Percentiles rank a stretch among this genome's conserved stretches.
Evolutionary conservation across 2,797 vertebrate genomes (phyloP).

Genomic region (Mormyrus hasselquistii): DNA sequence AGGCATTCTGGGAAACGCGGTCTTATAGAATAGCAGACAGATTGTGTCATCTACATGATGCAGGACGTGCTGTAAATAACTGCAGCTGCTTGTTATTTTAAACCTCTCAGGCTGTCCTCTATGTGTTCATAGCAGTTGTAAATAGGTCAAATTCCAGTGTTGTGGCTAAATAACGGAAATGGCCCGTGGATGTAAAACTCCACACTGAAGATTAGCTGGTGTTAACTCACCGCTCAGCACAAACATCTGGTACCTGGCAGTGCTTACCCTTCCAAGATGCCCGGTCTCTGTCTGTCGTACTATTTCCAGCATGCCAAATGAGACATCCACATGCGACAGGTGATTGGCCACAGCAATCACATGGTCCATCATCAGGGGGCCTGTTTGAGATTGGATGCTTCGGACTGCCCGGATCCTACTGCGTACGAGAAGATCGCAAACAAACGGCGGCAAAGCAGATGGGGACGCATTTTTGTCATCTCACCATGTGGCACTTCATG

Average conservation of each 20-base stretch:
- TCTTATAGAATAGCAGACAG: constrained; percentile 11
- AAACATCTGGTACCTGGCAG: constrained; percentile 4
- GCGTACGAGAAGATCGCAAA: constrained; percentile 32
- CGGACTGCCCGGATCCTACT: constrained; percentile 22
- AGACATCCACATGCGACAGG: neutral
- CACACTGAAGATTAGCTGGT: neutral
- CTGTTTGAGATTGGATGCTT: neutral
- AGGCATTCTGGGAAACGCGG: neutral
- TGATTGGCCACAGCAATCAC: neutral
- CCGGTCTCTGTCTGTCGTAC: neutral
- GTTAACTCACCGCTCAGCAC: neutral
- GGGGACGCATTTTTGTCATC: constrained; percentile 32
- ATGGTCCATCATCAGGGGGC: neutral
- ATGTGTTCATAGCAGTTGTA: neutral
- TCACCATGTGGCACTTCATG: constrained; percentile 23
- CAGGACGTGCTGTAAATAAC: constrained; percentile 2
- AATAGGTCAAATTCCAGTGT: neutral
- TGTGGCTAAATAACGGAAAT: neutral
- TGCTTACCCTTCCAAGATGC: neutral
- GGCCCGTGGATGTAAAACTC: neutral
- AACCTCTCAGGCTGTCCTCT: neutral
- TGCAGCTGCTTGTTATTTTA: neutral
- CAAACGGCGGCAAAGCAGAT: constrained; percentile 26
- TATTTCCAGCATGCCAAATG: neutral
- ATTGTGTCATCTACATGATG: neutral